These are phyloP conservation scores for Ceramica pisi DNA, from an alignment of 2,888 invertebrate genomes.

Conservation along the genomic window DNA sequence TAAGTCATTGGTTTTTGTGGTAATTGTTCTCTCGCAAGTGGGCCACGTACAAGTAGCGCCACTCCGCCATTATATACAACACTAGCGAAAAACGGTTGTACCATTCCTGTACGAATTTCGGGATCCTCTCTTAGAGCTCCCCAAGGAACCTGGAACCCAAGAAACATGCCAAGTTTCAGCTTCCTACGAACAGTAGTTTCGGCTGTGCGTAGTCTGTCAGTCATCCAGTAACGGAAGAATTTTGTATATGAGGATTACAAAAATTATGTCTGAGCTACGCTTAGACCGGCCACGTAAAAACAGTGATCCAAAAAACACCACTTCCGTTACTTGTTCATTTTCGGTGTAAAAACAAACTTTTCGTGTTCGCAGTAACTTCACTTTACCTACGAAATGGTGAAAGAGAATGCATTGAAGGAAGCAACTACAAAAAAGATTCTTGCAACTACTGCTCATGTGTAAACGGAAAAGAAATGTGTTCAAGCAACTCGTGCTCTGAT, in stretches of 20 bases:
- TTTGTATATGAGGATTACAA: too few relatives aligned
- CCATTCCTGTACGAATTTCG: too few relatives aligned
- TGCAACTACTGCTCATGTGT: constrained; percentile 21
- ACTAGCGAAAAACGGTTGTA: too few relatives aligned
- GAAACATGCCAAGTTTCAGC: too few relatives aligned
- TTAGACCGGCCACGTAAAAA: neutral
- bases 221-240: too few relatives aligned
- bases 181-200: too few relatives aligned
- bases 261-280: neutral
- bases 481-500: neutral
- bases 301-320: neutral
- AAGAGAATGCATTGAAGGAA: constrained; percentile 9
- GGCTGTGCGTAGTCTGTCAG: too few relatives aligned
- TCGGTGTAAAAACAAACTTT: neutral
- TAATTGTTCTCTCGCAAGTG: neutral
- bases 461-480: constrained; percentile 8
- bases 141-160: too few relatives aligned
- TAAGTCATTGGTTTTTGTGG: neutral
- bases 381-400: neutral
- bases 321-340: neutral
- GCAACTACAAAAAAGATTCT: neutral
- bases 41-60: too few relatives aligned
- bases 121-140: too few relatives aligned
- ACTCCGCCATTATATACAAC: too few relatives aligned
- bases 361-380: neutral